These are phyloP conservation scores for Euschistus heros DNA, from an alignment of 1,140 invertebrate species.

Conservation along the genomic window DNA sequence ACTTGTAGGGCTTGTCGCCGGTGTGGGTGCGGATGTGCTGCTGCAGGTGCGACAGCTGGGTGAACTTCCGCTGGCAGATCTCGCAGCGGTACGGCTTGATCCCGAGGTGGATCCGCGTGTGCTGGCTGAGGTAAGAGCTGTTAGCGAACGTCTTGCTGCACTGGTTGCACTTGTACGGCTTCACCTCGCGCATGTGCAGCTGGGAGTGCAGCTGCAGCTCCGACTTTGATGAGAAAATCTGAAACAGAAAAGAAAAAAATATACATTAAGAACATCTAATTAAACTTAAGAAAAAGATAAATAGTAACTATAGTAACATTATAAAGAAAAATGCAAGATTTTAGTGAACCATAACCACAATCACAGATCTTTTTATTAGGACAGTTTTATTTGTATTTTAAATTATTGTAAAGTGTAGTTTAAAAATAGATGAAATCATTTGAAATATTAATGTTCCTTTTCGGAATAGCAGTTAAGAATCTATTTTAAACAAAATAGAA, in stretches of 20 bases:
- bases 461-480: no score
- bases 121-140: slow-evolving; percentile 97
- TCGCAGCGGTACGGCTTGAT: slow-evolving; percentile 96
- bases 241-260: slow-evolving; percentile 39
- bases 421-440: no score
- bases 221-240: slow-evolving; percentile 96
- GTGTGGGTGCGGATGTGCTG: slow-evolving; percentile 98
- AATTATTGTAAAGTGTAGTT: no score
- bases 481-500: no score
- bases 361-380: no score
- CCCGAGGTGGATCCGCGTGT: slow-evolving; percentile 95
- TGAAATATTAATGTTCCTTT: no score
- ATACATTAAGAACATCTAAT: no score
- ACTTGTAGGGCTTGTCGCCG: slow-evolving; percentile 96
- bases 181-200: slow-evolving; percentile 95
- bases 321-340: no score
- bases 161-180: slow-evolving; percentile 97
- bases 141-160: slow-evolving; percentile 98
- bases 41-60: slow-evolving; percentile 95
- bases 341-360: no score
- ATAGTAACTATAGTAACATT: no score
- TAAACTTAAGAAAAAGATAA: no score
- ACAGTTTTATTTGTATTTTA: no score
- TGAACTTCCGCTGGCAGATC: slow-evolving; percentile 98
- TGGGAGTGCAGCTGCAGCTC: slow-evolving; percentile 94